These are phyloP conservation scores for Peromyscus polionotus DNA, from an alignment of 2,113 vertebrate species.

Conservation along the genomic window DNA sequence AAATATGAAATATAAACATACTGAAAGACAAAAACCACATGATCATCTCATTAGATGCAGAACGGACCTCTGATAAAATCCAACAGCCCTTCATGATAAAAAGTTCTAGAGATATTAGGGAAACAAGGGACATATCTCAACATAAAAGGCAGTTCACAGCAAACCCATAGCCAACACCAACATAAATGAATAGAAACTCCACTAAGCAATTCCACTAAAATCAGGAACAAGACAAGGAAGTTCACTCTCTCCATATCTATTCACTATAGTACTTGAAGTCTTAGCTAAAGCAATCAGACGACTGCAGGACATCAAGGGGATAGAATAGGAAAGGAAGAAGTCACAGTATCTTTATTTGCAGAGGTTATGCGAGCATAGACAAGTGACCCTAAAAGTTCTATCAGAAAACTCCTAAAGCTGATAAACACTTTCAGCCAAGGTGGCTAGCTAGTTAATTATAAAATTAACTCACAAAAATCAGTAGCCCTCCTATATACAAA, in stretches of 20 bases:
- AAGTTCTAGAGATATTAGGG: neutral
- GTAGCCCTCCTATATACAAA: neutral
- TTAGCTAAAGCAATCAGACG: too few relatives aligned
- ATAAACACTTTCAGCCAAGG: neutral
- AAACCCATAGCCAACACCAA: neutral
- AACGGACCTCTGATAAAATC: neutral
- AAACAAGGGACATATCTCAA: neutral
- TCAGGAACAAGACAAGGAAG: neutral
- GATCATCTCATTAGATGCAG: neutral
- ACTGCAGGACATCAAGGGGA: neutral
- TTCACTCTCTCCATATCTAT: neutral
- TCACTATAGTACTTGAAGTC: too few relatives aligned
- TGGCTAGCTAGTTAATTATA: neutral
- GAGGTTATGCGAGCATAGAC: neutral
- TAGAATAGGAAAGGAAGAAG: neutral
- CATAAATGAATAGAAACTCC: neutral
- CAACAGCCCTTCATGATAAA: neutral
- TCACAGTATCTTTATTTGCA: neutral
- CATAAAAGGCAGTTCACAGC: neutral
- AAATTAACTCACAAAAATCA: neutral
- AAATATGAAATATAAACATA: neutral
- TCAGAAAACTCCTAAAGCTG: neutral
- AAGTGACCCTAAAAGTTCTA: neutral
- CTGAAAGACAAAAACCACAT: neutral
- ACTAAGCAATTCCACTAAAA: neutral